Percentiles rank a stretch among this genome's conserved stretches.
phyloP scores from a whole-genome alignment of 2,888 invertebrate genomes.

The Patella pellucida region DNA sequence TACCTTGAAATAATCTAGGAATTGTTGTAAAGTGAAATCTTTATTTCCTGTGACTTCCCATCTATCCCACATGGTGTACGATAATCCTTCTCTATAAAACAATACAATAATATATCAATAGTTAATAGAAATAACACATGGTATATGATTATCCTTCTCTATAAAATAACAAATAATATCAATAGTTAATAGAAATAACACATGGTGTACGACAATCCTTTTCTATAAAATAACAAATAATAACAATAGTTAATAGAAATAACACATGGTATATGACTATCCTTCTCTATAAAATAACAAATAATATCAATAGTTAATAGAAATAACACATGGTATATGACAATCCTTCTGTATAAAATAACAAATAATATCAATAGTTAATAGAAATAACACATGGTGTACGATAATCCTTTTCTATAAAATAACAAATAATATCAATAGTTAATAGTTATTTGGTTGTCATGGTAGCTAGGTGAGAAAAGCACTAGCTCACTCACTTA shows the following conservation, averaged over 20 bases:
- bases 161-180: slow-evolving; percentile 16
- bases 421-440: background rate
- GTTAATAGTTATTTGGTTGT: too few relatives aligned
- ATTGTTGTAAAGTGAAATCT: slow-evolving; percentile 65
- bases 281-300: slow-evolving; percentile 48
- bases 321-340: too few relatives aligned
- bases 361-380: background rate
- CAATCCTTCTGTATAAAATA: background rate
- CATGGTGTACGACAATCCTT: too few relatives aligned
- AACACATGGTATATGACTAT: slow-evolving; percentile 67
- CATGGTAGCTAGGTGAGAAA: too few relatives aligned
- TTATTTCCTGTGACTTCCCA: slow-evolving; percentile 68
- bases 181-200: too few relatives aligned
- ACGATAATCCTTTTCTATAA: too few relatives aligned
- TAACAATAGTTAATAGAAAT: slow-evolving; percentile 45
- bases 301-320: background rate
- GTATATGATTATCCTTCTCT: slow-evolving; percentile 42
- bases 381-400: background rate
- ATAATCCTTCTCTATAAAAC: slow-evolving; percentile 53
- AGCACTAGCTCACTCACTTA: too few relatives aligned
- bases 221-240: too few relatives aligned
- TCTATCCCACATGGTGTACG: slow-evolving; percentile 69
- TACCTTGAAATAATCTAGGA: slow-evolving; percentile 67
- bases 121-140: background rate
- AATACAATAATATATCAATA: too few relatives aligned